Evolutionary conservation across 2,797 vertebrate species (phyloP), one percentile per base, ranked within the genome.

Genomic region (Rhadinocentrus ornatus): DNA sequence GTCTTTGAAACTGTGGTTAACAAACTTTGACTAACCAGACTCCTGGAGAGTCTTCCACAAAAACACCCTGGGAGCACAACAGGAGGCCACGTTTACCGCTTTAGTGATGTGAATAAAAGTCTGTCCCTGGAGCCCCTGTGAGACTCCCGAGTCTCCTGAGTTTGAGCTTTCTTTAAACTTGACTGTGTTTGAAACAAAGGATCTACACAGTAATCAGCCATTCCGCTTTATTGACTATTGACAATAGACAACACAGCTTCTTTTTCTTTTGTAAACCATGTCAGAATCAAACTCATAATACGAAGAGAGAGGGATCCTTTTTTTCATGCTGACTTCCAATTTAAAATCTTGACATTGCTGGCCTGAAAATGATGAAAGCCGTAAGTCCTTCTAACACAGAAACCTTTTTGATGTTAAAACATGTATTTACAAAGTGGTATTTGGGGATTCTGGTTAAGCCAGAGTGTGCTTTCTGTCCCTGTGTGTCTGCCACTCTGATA

Each of bases 1-100:
- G 69, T 79, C 82, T 87, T 86, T 90, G 74, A 85, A 85, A 81
- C 35, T 7, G 56, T 50, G 78, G 62, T 63, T 83, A 82, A 84
- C 78, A 79, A 79, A 87, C 76, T 80, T 72, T 75, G 85, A 89
- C 85, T 74, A 85, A 89, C 73, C 69, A 75, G 80, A 71, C 80
- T 84, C 82, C 77, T 68, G 70, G 78, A 82, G 82, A 81, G 75
- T 75, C 81, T 86, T 78, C 82, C 85, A 88, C 74, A 86, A 72
- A 88, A 82, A 72, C 63, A 69, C 83, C 29, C 69, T 65, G 71
- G 66, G 71, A 82, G 75, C 79, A 60, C 80, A 67, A 56, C 78
- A 32, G 81, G 83, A 78, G 75, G 81, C 78, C 62, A 39, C 65
- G 13, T 80, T 85, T 74, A 69, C 50, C 34, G 67, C 72, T 71